Conservation (phyloP, 2,797 vertebrate genomes). For the Trichosurus vulpecula region DNA sequence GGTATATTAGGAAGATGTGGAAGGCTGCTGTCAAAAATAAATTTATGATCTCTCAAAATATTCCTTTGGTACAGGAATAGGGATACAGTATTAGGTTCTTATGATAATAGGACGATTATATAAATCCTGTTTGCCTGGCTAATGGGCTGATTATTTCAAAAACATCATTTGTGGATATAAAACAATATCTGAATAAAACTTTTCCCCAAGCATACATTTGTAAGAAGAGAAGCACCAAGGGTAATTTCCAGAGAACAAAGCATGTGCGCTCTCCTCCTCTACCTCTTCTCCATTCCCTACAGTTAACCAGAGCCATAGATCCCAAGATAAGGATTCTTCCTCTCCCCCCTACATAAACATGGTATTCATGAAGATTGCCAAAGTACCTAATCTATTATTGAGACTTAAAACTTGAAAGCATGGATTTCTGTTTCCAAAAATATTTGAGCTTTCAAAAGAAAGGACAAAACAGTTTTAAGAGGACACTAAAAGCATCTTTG, state of each 20-base stretch:
- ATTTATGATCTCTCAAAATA: background rate
- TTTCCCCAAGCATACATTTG: background rate
- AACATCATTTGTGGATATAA: constrained; percentile 42
- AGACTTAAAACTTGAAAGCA: background rate
- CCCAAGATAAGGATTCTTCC: background rate
- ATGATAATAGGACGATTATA: background rate
- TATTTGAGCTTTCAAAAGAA: background rate
- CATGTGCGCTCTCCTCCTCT: background rate
- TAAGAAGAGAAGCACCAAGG: background rate
- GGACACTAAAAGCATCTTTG: background rate
- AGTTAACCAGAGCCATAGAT: background rate
- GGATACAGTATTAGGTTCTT: constrained; percentile 22
- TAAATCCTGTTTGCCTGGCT: background rate
- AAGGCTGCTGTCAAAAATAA: background rate
- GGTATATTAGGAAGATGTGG: background rate
- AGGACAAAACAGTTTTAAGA: background rate
- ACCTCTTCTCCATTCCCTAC: background rate
- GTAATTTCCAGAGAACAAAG: constrained; percentile 38
- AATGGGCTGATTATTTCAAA: constrained; percentile 6
- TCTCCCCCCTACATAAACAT: background rate
- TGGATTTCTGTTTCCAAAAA: background rate
- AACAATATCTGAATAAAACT: background rate
- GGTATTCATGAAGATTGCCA: background rate
- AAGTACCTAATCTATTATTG: background rate
- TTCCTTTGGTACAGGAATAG: background rate